These are phyloP conservation scores for Norana najaformis DNA, from an alignment of 2,888 invertebrate species.

Conservation along the genomic window DNA sequence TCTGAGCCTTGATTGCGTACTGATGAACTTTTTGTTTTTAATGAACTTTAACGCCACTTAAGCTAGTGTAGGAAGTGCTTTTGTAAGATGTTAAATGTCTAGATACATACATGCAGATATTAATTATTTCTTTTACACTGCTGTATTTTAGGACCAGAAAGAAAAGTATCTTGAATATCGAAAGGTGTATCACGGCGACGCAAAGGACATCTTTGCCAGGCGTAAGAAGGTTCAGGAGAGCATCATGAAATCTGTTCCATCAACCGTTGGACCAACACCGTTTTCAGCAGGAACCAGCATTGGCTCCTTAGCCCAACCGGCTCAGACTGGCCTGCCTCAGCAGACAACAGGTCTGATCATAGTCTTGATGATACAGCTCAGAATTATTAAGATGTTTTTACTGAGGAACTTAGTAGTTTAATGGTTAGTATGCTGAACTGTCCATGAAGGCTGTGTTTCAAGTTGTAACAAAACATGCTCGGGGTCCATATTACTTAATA, in stretches of 20 bases:
- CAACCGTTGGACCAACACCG: constrained; percentile 55
- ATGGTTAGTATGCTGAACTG: no score
- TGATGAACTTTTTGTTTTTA: no score
- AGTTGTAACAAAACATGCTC: no score
- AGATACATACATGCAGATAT: no score
- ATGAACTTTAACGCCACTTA: no score
- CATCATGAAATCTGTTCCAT: constrained; percentile 37
- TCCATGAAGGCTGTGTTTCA: not conserved
- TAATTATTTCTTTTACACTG: not conserved
- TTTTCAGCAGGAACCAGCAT: constrained; percentile 58
- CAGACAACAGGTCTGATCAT: constrained; percentile 49
- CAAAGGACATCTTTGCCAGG: constrained; percentile 75
- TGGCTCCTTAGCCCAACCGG: constrained; percentile 59
- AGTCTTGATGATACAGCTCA: not conserved
- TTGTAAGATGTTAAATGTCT: no score
- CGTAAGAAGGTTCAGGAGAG: constrained; percentile 48
- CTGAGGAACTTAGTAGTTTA: not conserved
- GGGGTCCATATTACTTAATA: no score
- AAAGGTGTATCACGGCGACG: constrained; percentile 77
- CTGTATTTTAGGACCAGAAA: constrained; percentile 68
- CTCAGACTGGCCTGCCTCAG: constrained; percentile 56
- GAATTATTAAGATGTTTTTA: not conserved
- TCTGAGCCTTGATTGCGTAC: no score
- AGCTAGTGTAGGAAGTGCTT: no score
- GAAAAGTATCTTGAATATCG: constrained; percentile 81